Evolutionary conservation across 2,888 invertebrate species (phyloP), one percentile per base, ranked within the genome.

Genomic region (Junonia oenone): DNA sequence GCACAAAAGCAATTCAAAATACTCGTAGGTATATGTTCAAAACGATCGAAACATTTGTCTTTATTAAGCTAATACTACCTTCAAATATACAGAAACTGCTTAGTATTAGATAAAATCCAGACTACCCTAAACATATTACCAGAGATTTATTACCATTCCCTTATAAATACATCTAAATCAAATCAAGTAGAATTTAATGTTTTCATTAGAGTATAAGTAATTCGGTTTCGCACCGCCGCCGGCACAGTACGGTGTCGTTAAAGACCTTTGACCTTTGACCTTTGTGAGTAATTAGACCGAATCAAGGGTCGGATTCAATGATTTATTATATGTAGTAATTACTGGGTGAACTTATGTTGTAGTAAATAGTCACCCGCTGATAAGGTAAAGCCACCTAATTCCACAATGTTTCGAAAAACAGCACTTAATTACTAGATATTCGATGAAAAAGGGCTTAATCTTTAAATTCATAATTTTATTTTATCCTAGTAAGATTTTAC

Each of bases 301-400:
- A 37, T 53, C 37, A 26, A 47, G 56, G 56, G 50, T 19, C 40
- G 35, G 43, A 37, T 33, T n/a, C 38, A 9, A 33, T 56, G 53
- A 59, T 56, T 53, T 53, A 51, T 59, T 45, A 14, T 19, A 38
- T n/a, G n/a, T n/a, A n/a, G n/a, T 59, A 55, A 59, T 59, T 49
- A 59, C 33, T 38, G 45, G 27, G 37, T 14, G 26, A 31, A 48
- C 27, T 49, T 48, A 45, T 26, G 46, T 17, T 40, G 26, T 35
- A 33, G 22, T 51, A 33, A n/a, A n/a, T n/a, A n/a, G n/a, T n/a
- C n/a, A n/a, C n/a, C n/a, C n/a, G n/a, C n/a, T n/a, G n/a, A n/a
- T n/a, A n/a, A n/a, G n/a, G n/a, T n/a, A n/a, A n/a, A n/a, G n/a
- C n/a, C n/a, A n/a, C n/a, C n/a, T n/a, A n/a, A n/a, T n/a, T n/a